Percentiles rank a stretch among this genome's conserved stretches.
These are phyloP conservation scores for Arctia plantaginis DNA, from an alignment of 2,888 invertebrate genomes.

Conservation along the genomic window DNA sequence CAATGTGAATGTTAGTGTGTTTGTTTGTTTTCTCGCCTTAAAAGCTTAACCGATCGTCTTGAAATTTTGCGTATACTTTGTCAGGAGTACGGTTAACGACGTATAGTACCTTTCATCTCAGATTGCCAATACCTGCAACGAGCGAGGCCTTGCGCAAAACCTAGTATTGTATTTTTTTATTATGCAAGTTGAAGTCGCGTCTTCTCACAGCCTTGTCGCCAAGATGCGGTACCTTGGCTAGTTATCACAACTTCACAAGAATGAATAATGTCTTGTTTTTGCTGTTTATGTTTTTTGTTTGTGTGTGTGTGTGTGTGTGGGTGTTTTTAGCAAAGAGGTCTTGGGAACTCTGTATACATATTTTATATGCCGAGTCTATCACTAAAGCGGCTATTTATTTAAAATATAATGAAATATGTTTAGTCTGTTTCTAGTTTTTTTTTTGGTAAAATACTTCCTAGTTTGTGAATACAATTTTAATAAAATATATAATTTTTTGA, in stretches of 20 bases:
- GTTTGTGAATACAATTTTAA: not conserved
- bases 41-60: not conserved
- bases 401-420: not conserved
- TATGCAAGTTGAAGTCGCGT: conserved; percentile 7
- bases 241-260: not conserved
- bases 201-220: conserved; percentile 9
- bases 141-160: not conserved
- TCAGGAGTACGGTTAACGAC: not conserved
- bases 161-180: conserved; percentile 16
- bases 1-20: not conserved
- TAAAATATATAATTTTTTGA: too few species aligned
- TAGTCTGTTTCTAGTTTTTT: not conserved
- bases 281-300: not conserved
- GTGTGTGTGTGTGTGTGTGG: not conserved
- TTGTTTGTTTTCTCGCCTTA: not conserved
- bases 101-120: not conserved
- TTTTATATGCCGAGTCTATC: not conserved
- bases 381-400: not conserved
- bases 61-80: not conserved
- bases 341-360: not conserved
- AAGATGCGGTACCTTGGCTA: not conserved
- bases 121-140: not conserved
- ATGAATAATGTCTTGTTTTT: conserved; percentile 1
- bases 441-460: not conserved
- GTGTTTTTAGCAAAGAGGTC: not conserved